These are phyloP conservation scores for Crotalus tigris DNA, from an alignment of 2,113 vertebrate genomes.

Conservation along the genomic window DNA sequence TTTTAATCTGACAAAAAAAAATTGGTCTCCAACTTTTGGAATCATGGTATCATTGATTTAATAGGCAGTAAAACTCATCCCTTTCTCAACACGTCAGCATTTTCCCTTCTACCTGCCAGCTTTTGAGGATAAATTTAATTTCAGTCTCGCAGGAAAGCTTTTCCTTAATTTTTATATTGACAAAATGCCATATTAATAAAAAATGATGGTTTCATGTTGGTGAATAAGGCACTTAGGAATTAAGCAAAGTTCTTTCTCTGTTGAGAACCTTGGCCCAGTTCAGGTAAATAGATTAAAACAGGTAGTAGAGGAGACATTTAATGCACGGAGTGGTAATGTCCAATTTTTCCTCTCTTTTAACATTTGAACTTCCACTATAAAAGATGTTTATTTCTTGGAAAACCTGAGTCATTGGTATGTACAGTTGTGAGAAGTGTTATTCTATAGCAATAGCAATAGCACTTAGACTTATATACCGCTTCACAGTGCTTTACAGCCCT, in stretches of 20 bases:
- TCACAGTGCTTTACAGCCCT: no score
- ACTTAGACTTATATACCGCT: no score
- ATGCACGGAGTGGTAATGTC: not conserved
- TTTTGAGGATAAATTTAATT: not conserved
- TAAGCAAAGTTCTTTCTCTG: not conserved
- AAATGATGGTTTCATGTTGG: not conserved
- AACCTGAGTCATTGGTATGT: not conserved
- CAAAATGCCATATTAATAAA: not conserved
- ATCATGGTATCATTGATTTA: not conserved
- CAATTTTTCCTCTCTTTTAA: not conserved
- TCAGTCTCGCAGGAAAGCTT: not conserved
- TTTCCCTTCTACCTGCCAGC: not conserved
- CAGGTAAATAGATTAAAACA: not conserved
- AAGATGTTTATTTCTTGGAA: not conserved
- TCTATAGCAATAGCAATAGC: not conserved
- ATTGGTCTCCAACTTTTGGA: conserved; percentile 26
- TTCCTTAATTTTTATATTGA: not conserved
- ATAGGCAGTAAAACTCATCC: conserved; percentile 21
- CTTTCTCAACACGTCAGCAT: not conserved
- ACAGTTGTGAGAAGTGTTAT: not conserved
- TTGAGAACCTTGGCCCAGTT: not conserved
- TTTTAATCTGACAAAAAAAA: conserved; percentile 26
- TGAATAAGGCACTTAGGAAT: not conserved
- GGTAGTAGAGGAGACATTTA: not conserved
- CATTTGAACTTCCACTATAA: not conserved